Evolutionary conservation across 1,140 invertebrate genomes (phyloP).

Genomic region (Campodea augens): DNA sequence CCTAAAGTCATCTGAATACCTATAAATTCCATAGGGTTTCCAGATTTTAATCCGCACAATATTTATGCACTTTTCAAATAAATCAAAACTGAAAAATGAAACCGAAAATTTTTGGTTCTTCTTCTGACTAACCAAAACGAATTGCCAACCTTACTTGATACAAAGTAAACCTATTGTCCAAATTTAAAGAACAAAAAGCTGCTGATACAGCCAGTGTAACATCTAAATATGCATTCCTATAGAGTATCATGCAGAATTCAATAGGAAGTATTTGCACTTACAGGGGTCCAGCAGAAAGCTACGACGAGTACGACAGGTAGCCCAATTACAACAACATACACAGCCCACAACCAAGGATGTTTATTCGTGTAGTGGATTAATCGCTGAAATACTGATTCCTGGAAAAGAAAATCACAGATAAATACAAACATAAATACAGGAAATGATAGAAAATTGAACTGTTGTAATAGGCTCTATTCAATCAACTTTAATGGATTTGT

Average conservation of each 20-base stretch:
- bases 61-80: too few relatives aligned
- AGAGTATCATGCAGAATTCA: background rate
- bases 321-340: conserved; percentile 61
- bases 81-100: too few relatives aligned
- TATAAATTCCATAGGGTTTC: too few relatives aligned
- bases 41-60: too few relatives aligned
- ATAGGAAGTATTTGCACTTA: conserved; percentile 3
- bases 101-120: too few relatives aligned
- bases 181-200: too few relatives aligned
- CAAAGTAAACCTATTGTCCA: too few relatives aligned
- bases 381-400: conserved; percentile 64
- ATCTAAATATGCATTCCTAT: conserved; percentile 5
- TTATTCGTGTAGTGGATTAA: conserved; percentile 64
- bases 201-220: conserved; percentile 1
- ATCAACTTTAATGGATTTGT: too few relatives aligned
- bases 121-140: too few relatives aligned
- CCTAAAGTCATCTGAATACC: too few relatives aligned
- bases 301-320: conserved; percentile 52
- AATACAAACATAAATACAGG: too few relatives aligned
- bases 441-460: conserved; percentile 5
- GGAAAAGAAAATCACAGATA: conserved; percentile 22
- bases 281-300: conserved; percentile 52
- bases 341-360: conserved; percentile 76
- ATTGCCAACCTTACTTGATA: too few relatives aligned
- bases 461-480: background rate